Base-by-base conservation (phyloP, 2,888 invertebrate species). In the Tanytarsus gracilentus region DNA sequence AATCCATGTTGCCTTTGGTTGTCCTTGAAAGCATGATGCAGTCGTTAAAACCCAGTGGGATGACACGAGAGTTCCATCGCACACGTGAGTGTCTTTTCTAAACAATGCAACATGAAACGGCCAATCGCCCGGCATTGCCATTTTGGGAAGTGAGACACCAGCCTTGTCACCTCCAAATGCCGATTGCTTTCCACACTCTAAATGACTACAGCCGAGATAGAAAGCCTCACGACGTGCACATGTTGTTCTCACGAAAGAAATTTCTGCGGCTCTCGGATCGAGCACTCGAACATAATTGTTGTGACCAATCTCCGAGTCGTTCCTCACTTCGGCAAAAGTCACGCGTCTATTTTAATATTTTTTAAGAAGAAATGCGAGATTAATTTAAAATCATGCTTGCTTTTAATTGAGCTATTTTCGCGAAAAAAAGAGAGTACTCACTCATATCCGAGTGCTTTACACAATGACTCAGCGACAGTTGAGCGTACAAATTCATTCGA, bases 91-190 rank as follows among this genome's bases (percentile, higher is more conserved):
- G 65, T 89, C 86, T 68, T 90, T 84, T 66, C 90, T 84, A 67
- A 88, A 82, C 2, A 94, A 76, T 2, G 88, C 85, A 16, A 85
- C 88, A 69, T 90, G 85, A 92, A 93, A 93, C n/a, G 93, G 93
- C 92, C 92, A 91, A 71, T 91, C 90, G 2, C 90, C 91, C 1
- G 87, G 85, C 3, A 78, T 78, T 1, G 89, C 81, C 73, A 87
- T 84, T 67, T 88, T 86, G 33, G 81, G 78, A 62, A 90, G 73
- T 1, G 79, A 79, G 61, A 76, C 75, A 5, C 58, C 61, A 76
- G 76, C 25, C 78, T 78, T 8, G 26, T 60, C 39, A 3, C 29
- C 21, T 9, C n/a, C 25, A 51, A 77, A 72, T 0, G 74, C 78
- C 9, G 84, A 81, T 59, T 85, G 79, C 50, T 85, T 70, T 0